A percentile compares a stretch with the other conserved stretches of the same genome.
Evolutionary conservation across 2,113 vertebrate species (phyloP).

Genomic region (Centrocercus urophasianus): DNA sequence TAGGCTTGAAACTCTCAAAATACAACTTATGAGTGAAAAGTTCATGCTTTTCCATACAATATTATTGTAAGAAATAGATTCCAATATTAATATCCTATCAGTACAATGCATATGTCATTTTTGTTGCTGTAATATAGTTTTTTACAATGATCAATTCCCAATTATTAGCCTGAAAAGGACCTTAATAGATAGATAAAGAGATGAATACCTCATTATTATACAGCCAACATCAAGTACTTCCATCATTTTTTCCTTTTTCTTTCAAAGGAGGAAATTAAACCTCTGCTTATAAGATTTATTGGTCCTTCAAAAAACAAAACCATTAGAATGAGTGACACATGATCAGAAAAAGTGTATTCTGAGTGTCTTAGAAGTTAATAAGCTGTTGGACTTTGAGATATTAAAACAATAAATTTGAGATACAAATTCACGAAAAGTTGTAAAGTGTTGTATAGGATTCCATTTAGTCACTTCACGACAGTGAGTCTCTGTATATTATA

Average conservation of each 20-base stretch:
- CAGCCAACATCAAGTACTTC: constrained; percentile 65
- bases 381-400: constrained; percentile 78
- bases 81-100: constrained; percentile 74
- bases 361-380: constrained; percentile 73
- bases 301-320: constrained; percentile 75
- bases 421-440: constrained; percentile 61
- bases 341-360: constrained; percentile 60
- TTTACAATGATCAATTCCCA: constrained; percentile 77
- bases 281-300: constrained; percentile 74
- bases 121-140: constrained; percentile 66
- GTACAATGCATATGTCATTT: constrained; percentile 72
- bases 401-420: constrained; percentile 79
- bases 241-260: constrained; percentile 62
- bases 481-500: not conserved
- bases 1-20: constrained; percentile 69
- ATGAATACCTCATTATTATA: constrained; percentile 73
- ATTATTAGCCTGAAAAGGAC: constrained; percentile 79
- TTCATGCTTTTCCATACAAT: constrained; percentile 68
- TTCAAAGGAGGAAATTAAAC: constrained; percentile 78
- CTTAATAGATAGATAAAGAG: constrained; percentile 78
- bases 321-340: constrained; percentile 70
- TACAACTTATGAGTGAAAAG: constrained; percentile 71
- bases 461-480: constrained; percentile 45
- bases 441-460: constrained; percentile 18
- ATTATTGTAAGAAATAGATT: constrained; percentile 66